Base-by-base conservation (phyloP, 1,140 invertebrate species). In the Tetragnatha versicolor region DNA sequence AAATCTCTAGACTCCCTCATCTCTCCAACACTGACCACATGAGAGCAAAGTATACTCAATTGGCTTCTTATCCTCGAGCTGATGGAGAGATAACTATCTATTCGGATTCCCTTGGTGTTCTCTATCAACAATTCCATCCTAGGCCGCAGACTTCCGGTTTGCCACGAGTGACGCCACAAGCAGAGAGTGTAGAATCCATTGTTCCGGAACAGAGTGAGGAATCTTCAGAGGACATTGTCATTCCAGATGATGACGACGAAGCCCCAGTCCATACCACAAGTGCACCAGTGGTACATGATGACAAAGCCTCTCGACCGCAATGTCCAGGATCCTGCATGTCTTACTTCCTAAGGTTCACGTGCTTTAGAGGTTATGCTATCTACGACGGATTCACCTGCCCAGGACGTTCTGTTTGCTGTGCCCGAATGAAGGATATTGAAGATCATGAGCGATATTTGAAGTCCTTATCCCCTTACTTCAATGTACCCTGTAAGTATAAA, bases 271-370 rank as follows among this genome's bases (percentile, higher is more conserved):
- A 7, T 2, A 7, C n/a, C 2, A 53, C 25, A 1, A 58, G 20
- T 25, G 14, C n/a, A 10, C 6, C 61, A 20, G 2, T 22, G 20
- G 17, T 27, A 17, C 17, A 39, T 27, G 61, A 63, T n/a, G 25
- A 45, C 14, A 66, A 66, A 29, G 27, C 17, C 42, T 14, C 35
- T 86, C 88, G 17, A 55, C 91, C 92, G 4, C 92, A 94, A 80
- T 97, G 94, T 83, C 94, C 94, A 3, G 94, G 94, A 47, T 94
- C 93, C 9, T 96, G 94, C 84, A 95, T 97, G 81, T 91, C 94
- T 3, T 91, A 93, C 0, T 91, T 95, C 81, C 87, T 96, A 1
- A 94, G 92, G 14, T 95, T 96, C 82, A 96, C 94, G 0, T 96
- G 95, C 84, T 96, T 96, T 88, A 91, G 94, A 94, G 53, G 39